Conservation (phyloP, 2,113 vertebrate species). For the Nesoenas mayeri region DNA sequence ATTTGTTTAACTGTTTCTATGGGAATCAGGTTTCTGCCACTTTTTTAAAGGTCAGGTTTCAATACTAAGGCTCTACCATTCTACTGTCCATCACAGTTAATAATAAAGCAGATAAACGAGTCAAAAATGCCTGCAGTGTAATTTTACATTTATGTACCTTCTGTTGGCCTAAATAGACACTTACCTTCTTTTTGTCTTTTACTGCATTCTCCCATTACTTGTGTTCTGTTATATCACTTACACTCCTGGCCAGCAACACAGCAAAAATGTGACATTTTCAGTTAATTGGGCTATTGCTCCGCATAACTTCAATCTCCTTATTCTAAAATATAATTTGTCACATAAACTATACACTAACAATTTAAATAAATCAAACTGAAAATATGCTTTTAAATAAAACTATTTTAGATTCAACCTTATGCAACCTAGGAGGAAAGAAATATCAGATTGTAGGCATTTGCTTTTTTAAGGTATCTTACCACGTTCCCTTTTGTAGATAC, state of each 20-base stretch:
- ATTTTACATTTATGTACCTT: background rate
- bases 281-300: background rate
- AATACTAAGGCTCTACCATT: background rate
- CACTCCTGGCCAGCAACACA: background rate
- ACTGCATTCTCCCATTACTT: background rate
- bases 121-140: background rate
- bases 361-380: background rate
- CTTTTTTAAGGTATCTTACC: background rate
- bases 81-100: background rate
- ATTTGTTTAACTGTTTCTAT: background rate
- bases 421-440: background rate
- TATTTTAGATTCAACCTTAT: background rate
- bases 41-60: background rate
- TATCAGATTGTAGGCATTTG: background rate
- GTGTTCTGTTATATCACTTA: background rate
- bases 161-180: background rate
- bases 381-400: background rate
- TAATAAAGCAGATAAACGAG: constrained; percentile 7
- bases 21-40: background rate
- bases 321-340: background rate
- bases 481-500: background rate
- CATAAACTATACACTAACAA: background rate
- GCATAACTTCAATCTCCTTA: background rate
- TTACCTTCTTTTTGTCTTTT: background rate
- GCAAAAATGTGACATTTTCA: background rate